These are phyloP conservation scores for Acanthornis magna DNA, from an alignment of 2,797 vertebrate species.

Conservation along the genomic window DNA sequence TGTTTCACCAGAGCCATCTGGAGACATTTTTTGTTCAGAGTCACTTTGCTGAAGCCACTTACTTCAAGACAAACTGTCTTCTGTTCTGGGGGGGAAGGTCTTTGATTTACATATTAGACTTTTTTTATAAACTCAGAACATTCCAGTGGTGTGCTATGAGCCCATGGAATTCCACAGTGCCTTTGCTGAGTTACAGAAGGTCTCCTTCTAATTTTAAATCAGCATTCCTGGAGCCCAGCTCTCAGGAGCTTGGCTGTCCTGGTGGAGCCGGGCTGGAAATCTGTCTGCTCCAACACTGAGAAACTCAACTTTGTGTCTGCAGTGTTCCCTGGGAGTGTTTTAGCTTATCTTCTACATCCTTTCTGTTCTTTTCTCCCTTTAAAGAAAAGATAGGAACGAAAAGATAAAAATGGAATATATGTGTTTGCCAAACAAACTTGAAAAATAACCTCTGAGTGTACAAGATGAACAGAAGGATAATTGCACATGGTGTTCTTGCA, in stretches of 20 bases:
- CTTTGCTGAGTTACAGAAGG: constrained; percentile 70
- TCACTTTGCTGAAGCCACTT: constrained; percentile 75
- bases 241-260: constrained; percentile 65
- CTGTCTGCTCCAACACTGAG: not conserved
- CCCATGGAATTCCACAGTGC: not conserved
- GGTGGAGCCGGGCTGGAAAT: constrained; percentile 55
- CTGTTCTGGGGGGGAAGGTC: constrained; percentile 59
- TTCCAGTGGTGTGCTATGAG: constrained; percentile 74
- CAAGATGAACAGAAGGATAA: not conserved
- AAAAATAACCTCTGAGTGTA: not conserved
- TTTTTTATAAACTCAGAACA: constrained; percentile 61
- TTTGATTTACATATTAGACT: constrained; percentile 76
- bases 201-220: constrained; percentile 32
- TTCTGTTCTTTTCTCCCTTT: not conserved
- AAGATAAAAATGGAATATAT: not conserved
- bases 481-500: not conserved
- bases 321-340: not conserved
- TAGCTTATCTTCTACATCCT: not conserved
- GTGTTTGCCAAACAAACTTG: not conserved
- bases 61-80: constrained; percentile 85
- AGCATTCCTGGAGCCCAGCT: not conserved
- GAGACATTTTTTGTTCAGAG: constrained; percentile 71
- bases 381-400: not conserved
- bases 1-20: constrained; percentile 82
- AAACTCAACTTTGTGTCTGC: not conserved